Evolutionary conservation across 92 coral and sea anemone species (phyloP).

Genomic region (Montipora capitata): DNA sequence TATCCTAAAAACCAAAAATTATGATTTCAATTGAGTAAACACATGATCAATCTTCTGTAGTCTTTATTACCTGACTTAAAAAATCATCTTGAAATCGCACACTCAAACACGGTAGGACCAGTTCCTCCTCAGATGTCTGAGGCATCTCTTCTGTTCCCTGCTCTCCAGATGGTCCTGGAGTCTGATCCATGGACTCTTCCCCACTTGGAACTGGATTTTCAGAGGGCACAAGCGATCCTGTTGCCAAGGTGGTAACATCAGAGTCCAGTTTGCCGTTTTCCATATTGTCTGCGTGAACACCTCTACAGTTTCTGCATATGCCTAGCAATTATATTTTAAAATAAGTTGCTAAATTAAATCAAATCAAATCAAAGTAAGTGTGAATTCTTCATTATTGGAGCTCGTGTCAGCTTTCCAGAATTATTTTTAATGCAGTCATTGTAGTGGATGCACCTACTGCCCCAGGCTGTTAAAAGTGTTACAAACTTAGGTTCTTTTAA

Average conservation of each 20-base stretch:
- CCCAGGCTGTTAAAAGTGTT: too few relatives aligned
- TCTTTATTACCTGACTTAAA: conserved; percentile 1
- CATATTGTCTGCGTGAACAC: neutral
- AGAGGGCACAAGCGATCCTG: neutral
- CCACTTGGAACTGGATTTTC: neutral
- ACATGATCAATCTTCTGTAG: too few relatives aligned
- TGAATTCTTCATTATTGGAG: too few relatives aligned
- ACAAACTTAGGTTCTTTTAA: too few relatives aligned
- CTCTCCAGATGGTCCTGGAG: neutral
- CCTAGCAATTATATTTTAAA: too few relatives aligned
- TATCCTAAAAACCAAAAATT: too few relatives aligned
- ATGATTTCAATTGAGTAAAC: too few relatives aligned
- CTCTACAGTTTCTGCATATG: neutral
- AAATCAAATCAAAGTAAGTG: too few relatives aligned
- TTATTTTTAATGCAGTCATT: too few relatives aligned
- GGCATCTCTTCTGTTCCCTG: neutral
- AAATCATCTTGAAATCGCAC: conserved; percentile 26
- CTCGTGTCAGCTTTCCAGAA: too few relatives aligned
- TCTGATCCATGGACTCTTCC: conserved; percentile 23
- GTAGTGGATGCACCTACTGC: too few relatives aligned
- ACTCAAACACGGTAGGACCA: neutral
- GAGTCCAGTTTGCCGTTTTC: neutral
- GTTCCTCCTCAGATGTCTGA: neutral
- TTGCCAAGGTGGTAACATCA: neutral
- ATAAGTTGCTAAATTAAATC: too few relatives aligned